A percentile compares a stretch with the other conserved stretches of the same genome.
Conservation (phyloP, 2,797 vertebrate species). For the Sciaenops ocellatus region DNA sequence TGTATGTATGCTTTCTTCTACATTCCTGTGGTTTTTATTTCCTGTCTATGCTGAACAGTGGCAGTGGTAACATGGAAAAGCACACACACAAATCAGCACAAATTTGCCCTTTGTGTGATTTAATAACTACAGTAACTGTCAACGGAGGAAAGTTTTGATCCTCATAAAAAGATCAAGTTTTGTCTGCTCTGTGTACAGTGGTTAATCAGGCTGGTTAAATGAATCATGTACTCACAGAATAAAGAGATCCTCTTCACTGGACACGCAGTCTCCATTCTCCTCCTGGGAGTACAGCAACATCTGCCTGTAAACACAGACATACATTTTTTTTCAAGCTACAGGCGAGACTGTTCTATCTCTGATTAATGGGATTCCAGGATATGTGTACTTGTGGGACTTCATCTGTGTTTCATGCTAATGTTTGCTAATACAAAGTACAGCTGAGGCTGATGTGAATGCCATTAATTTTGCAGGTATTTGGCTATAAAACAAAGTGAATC, state of each 20-base stretch:
- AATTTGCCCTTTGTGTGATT: neutral
- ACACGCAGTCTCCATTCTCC: constrained; percentile 91
- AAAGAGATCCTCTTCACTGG: constrained; percentile 96
- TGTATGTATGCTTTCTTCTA: neutral
- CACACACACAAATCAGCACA: neutral
- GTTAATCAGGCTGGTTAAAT: constrained; percentile 24
- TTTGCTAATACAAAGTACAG: neutral
- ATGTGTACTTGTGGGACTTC: neutral
- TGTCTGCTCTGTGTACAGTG: constrained; percentile 2
- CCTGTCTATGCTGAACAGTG: neutral
- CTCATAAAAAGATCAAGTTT: neutral
- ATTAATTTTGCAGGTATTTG: neutral
- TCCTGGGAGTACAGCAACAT: constrained; percentile 96
- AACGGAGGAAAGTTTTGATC: neutral
- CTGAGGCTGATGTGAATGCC: neutral
- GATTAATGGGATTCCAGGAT: neutral
- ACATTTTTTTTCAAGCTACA: neutral
- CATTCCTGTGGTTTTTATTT: neutral
- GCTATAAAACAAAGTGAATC: too few relatives aligned
- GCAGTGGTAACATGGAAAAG: neutral
- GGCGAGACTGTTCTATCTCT: neutral
- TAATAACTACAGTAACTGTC: neutral
- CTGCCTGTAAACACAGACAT: constrained; percentile 84
- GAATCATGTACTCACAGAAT: constrained; percentile 89
- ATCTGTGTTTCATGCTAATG: neutral